Percentiles rank a stretch among this genome's conserved stretches.
Evolutionary conservation across 2,888 invertebrate species (phyloP).

Genomic region (Mythimna loreyi): DNA sequence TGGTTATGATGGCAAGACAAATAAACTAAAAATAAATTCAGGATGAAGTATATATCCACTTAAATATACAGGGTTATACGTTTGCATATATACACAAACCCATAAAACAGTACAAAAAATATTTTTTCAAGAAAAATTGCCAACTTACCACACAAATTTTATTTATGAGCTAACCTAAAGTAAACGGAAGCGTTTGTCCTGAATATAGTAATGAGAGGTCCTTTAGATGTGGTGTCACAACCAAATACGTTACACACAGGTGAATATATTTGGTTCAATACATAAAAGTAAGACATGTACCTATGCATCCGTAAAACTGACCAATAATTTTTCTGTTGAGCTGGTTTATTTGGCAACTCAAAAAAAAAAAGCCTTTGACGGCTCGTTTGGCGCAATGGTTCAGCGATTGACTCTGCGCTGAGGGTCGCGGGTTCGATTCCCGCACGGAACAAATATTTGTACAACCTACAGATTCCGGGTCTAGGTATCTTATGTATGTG

Average conservation of each 20-base stretch:
- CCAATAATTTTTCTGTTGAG: background rate
- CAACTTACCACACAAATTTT: conserved; percentile 13
- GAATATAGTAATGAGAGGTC: conserved; percentile 31
- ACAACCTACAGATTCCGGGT: too few species aligned
- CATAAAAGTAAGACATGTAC: background rate
- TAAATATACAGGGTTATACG: too few species aligned
- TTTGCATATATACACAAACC: background rate
- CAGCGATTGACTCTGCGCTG: too few species aligned
- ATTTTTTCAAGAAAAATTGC: background rate
- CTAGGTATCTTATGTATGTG: too few species aligned
- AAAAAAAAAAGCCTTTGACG: too few species aligned
- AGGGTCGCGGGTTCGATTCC: too few species aligned
- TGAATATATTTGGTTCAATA: conserved; percentile 17
- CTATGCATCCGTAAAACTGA: conserved; percentile 1
- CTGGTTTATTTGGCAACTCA: background rate
- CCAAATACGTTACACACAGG: conserved; percentile 24
- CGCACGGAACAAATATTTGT: too few species aligned
- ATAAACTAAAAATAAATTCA: too few species aligned
- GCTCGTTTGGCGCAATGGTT: too few species aligned
- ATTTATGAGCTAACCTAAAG: conserved; percentile 1
- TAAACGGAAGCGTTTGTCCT: conserved; percentile 7
- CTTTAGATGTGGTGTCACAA: conserved; percentile 12
- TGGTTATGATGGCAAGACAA: too few species aligned
- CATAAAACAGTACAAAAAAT: background rate
- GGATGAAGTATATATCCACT: too few species aligned